A percentile compares a stretch with the other conserved stretches of the same genome.
Conservation (phyloP, 2,113 vertebrate genomes). For the Muscicapa adusta region DNA sequence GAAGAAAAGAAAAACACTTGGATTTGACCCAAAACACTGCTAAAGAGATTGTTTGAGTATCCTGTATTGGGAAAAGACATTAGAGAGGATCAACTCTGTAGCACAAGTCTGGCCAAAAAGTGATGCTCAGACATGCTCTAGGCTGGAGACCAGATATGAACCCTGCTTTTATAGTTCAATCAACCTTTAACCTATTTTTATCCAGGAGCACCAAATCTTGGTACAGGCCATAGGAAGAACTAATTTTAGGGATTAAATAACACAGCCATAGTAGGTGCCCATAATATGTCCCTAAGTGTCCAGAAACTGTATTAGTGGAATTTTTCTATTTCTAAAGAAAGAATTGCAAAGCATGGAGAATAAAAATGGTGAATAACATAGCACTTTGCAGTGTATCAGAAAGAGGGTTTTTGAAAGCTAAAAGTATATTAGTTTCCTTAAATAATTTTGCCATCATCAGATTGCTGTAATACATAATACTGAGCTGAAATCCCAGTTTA, state of each 20-base stretch:
- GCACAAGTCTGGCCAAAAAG: not conserved
- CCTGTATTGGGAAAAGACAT: not conserved
- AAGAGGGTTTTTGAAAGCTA: not conserved
- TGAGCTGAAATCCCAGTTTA: not conserved
- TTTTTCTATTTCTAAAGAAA: not conserved
- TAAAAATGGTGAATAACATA: not conserved
- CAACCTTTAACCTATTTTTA: not conserved
- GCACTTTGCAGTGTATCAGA: not conserved
- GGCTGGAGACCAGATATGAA: not conserved
- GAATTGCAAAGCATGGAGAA: not conserved
- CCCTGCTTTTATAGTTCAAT: not conserved
- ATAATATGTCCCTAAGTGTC: not conserved
- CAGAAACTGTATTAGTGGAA: not conserved
- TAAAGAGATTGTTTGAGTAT: not conserved
- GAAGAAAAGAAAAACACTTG: not conserved
- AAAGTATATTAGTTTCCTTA: not conserved
- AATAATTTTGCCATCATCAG: not conserved
- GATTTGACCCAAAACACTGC: not conserved
- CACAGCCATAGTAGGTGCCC: accelerated
- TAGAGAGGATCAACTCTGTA: not conserved
- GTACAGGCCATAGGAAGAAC: not conserved
- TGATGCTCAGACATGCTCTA: not conserved
- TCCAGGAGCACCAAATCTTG: not conserved
- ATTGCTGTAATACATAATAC: not conserved
- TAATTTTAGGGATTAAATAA: not conserved